Conservation (phyloP, 30 jellyfish, hydroid and myxozoan species). For the Turritopsis rubra region DNA sequence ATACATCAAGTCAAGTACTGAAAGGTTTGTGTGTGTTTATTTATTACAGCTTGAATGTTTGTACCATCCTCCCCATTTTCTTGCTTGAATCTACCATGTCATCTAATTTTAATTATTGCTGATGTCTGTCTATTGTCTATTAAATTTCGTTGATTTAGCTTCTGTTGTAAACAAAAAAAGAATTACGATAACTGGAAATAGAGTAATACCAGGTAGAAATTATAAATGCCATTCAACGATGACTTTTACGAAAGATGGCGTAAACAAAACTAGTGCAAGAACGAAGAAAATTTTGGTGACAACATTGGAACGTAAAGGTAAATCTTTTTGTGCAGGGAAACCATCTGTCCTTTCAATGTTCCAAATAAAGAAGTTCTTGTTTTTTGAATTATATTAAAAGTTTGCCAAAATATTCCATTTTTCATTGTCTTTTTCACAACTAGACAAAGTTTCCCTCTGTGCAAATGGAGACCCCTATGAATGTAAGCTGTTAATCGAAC, state of each 20-base stretch:
- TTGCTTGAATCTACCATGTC: no score
- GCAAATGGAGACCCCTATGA: conserved; percentile 62
- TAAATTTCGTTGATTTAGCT: neutral
- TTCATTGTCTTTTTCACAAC: no score
- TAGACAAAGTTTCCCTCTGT: conserved; percentile 68
- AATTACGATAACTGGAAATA: conserved; percentile 23
- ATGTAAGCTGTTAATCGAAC: conserved; percentile 49
- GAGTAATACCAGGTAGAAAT: conserved; percentile 41
- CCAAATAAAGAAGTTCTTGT: no score
- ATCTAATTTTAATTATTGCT: no score
- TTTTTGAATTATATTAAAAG: no score
- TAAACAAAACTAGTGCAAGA: conserved; percentile 40
- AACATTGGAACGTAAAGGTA: conserved; percentile 33
- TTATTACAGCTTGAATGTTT: no score
- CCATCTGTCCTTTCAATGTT: no score
- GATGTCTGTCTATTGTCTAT: no score
- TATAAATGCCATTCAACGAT: conserved; percentile 50
- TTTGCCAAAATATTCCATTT: no score
- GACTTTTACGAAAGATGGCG: conserved; percentile 15
- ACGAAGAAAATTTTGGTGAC: conserved; percentile 45
- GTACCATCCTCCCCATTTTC: no score
- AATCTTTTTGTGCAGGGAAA: neutral
- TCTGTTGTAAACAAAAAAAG: conserved; percentile 3
- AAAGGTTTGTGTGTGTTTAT: no score
- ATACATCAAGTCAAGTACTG: neutral